Base-by-base conservation (phyloP, 2,888 invertebrate species). In the Aradus depressus region DNA sequence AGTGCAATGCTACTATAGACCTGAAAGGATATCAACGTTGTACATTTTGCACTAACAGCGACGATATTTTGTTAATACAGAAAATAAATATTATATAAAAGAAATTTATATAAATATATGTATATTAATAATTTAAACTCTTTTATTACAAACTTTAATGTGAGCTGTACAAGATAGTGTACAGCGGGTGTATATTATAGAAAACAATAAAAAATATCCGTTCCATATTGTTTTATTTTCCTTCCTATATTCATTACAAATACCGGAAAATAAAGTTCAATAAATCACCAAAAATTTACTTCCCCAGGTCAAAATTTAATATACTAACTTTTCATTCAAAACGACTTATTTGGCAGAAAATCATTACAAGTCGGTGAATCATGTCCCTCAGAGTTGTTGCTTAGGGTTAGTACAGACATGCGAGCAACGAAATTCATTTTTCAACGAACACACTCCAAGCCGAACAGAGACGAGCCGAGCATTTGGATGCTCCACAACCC, bases 51-150 rank as follows among this genome's bases (percentile, higher is more conserved):
- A n/a, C n/a, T n/a, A n/a, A n/a, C n/a, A n/a, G n/a, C n/a, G n/a
- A n/a, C 47, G 37, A 47, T 47, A 47, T 47, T 47, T 47, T 47
- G 47, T 47, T 47, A 38, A 47, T 47, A 47, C 42, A 42, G 28
- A 42, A 42, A 42, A 41, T n/a, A n/a, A n/a, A n/a, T n/a, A n/a
- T n/a, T n/a, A n/a, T n/a, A 44, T 35, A 10, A 28, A 44, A 44
- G 26, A 47, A 38, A 47, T 6, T 47, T 38, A 38, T 37, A 47
- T 37, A 47, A 37, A 47, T 38, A 45, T 45, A 44, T n/a, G n/a
- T n/a, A n/a, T n/a, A n/a, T n/a, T n/a, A n/a, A 28, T 44, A 47
- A 38, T 47, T 47, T 47, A 47, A 47, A 47, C 38, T 47, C 47
- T 47, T 47, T 47, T 37, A 37, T 34, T 23, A 47, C 47, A 47